Evolutionary conservation across 2,113 vertebrate genomes (phyloP), one percentile per base, ranked within the genome.

Genomic region (Carettochelys insculpta): DNA sequence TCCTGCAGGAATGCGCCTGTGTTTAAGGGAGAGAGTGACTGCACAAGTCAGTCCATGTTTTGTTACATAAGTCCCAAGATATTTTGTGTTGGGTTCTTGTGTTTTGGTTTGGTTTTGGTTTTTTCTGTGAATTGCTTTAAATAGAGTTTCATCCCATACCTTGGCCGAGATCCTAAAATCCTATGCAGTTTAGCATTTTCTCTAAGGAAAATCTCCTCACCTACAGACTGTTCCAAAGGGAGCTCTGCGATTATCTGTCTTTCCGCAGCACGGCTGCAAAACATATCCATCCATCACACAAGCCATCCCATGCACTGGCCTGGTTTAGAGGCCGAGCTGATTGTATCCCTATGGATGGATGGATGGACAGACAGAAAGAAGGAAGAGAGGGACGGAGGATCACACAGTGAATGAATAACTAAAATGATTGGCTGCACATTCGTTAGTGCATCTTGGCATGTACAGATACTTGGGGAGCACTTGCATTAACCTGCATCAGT

Each of bases 151-250:
- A 87, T 96, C 88, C 89, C 86, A 77, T 94, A 92, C 96, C 95
- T 98, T 97, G 96, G 97, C 96, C 8, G 0, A 88, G 94, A 97
- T 97, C 91, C 97, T 96, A 50, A 90, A 92, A 97, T 96, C 97
- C 97, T 95, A 94, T 95, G 91, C 93, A 88, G 65, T 95, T 97
- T 92, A 96, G 87, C 95, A 85, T 95, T 95, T 97, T 97, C 93
- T 96, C 96, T 94, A 84, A 90, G 94, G 96, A 95, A 97, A 92
- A 95, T 96, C 97, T 98, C 92, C 91, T 91, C 4, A 91, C 95
- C 88, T 95, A 96, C 97, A 96, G 94, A 34, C 73, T 95, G 96
- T 92, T 97, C 92, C 92, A 65, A 96, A 96, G 95, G 94, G 77
- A 97, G 90, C 95, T 95, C 80, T 86, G 87, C 96, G 97, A 96